Base-by-base conservation (phyloP, 2,113 vertebrate species). In the Macroglossus sobrinus region DNA sequence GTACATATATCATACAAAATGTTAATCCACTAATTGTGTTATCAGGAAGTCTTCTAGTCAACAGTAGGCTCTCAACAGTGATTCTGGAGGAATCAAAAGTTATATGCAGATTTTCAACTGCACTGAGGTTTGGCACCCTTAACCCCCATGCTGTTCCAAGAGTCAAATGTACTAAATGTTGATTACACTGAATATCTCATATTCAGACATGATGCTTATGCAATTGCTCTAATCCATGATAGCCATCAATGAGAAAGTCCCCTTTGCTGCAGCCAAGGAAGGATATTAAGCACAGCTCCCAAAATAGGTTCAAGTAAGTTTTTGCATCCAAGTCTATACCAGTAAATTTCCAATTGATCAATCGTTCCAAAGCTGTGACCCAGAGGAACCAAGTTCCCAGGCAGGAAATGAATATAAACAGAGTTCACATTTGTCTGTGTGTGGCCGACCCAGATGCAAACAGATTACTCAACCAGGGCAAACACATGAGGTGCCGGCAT, bases 401-500 rank as follows among this genome's bases (percentile, higher is more conserved):
- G 78, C 50, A 97, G 82, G 93, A 97, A 93, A 93, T 30, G 72
- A 97, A 95, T 86, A 81, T 50, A 96, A 97, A 97, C 92, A 95
- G 45, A 96, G 74, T 72, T 94, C 91, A 91, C 89, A 96, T 93
- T 84, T 86, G 93, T 68, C 96, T 95, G 91, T 84, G 81, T 97
- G 94, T 96, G 96, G 97, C 82, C 94, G 74, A 63, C 82, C 38
- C 89, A 96, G 94, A 96, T 74, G 74, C 91, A 97, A 96, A 97
- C 95, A 97, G 96, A 97, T 97, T 96, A 97, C 93, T 98, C 97
- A 97, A 91, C 95, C 78, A 95, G 85, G 55, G 88, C 81, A 97
- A 97, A 97, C 93, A 97, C 57, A 71, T 0, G 63, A 93, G 85
- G 69, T 87, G 97, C 94, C 97, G 89, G 74, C 69, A 40, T 71